Conservation (phyloP, 2,113 vertebrate genomes). For the Oncorhynchus mykiss region DNA sequence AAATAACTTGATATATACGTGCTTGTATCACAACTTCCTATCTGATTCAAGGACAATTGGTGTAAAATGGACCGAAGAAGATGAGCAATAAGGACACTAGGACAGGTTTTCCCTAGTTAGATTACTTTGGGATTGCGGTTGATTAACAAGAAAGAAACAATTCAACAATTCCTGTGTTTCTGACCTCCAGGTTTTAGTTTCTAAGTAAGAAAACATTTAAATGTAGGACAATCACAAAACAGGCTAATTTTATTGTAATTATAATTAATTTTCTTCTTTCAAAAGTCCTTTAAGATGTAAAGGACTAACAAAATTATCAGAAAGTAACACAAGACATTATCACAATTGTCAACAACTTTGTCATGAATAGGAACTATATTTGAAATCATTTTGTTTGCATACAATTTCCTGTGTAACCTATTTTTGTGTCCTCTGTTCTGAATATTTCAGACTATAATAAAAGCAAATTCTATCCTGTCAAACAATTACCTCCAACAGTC, state of each 20-base stretch:
- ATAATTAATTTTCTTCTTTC: no score
- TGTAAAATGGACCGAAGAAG: conserved; percentile 17
- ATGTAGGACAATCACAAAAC: no score
- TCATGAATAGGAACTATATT: conserved; percentile 40
- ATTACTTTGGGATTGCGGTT: neutral
- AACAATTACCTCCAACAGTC: no score
- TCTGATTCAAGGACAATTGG: conserved; percentile 12
- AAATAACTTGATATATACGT: conserved; percentile 13
- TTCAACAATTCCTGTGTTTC: no score
- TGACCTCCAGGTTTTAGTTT: no score
- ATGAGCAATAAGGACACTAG: conserved; percentile 1
- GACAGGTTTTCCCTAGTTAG: neutral
- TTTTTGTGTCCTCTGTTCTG: neutral
- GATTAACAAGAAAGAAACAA: neutral
- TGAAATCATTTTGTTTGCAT: conserved; percentile 38
- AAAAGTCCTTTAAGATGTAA: neutral
- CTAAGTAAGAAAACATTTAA: no score
- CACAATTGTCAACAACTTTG: neutral
- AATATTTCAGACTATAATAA: neutral
- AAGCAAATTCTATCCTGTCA: no score
- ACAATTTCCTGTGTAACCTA: conserved; percentile 38
- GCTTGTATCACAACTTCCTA: conserved; percentile 27
- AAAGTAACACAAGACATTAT: neutral
- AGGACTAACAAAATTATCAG: neutral
- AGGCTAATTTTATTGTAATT: no score